Evolutionary conservation across 2,888 invertebrate genomes (phyloP).

Genomic region (Acanthacorydalis orientalis): DNA sequence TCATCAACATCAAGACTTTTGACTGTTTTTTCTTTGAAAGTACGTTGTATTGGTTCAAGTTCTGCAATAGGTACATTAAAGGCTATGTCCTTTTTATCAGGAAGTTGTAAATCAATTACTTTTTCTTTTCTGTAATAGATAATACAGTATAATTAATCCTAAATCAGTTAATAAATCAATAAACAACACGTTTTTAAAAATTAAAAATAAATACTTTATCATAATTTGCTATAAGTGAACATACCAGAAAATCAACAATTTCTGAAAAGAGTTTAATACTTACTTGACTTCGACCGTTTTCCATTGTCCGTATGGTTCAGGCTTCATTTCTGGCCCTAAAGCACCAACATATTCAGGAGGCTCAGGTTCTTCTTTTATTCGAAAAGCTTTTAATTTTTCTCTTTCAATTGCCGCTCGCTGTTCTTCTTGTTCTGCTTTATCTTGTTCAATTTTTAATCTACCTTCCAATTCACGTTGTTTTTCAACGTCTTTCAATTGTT

Average conservation of each 20-base stretch:
- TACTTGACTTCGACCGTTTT: constrained; percentile 45
- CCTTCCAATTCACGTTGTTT: constrained; percentile 19
- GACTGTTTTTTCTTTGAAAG: constrained; percentile 44
- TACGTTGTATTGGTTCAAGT: constrained; percentile 29
- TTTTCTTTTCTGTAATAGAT: constrained; percentile 27
- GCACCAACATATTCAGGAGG: constrained; percentile 26
- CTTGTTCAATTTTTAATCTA: constrained; percentile 18
- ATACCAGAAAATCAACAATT: constrained; percentile 4
- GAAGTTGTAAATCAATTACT: constrained; percentile 53
- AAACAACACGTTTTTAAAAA: not conserved
- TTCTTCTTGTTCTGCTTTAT: constrained; percentile 30
- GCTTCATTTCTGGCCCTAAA: constrained; percentile 40
- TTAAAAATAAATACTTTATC: constrained; percentile 1
- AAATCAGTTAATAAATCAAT: not conserved
- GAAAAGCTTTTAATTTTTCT: constrained; percentile 26
- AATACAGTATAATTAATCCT: not conserved
- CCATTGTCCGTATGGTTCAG: constrained; percentile 64
- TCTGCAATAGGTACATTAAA: constrained; percentile 27
- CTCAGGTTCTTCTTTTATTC: constrained; percentile 18
- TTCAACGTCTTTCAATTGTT: constrained; percentile 22
- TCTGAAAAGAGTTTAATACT: constrained; percentile 12
- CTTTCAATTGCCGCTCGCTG: constrained; percentile 30
- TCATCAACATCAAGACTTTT: constrained; percentile 33
- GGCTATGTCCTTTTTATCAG: constrained; percentile 28
- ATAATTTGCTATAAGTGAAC: constrained; percentile 8